phyloP scores from a whole-genome alignment of 2,888 invertebrate species.

The Tipula confusa region DNA sequence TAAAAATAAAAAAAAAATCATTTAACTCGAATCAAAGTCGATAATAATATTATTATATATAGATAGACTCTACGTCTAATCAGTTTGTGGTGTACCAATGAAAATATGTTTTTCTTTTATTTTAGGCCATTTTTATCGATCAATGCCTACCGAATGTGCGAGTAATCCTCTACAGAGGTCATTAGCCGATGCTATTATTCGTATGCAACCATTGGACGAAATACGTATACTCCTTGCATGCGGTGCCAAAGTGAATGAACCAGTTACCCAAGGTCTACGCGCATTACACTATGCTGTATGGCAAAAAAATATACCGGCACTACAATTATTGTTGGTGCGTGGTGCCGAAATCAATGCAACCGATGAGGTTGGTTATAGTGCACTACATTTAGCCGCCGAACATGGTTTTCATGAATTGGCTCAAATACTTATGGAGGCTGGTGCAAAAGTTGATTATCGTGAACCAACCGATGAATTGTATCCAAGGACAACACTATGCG shows the following conservation, averaged over 20 bases:
- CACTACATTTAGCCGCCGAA: conserved; percentile 85
- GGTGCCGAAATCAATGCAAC: conserved; percentile 78
- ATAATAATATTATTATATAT: too few relatives aligned
- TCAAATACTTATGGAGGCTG: conserved; percentile 66
- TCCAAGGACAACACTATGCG: conserved; percentile 68
- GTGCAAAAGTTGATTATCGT: conserved; percentile 75
- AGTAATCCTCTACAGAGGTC: conserved; percentile 75
- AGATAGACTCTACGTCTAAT: conserved; percentile 29
- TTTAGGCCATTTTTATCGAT: conserved; percentile 35
- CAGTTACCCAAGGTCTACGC: conserved; percentile 79
- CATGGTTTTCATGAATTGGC: conserved; percentile 71
- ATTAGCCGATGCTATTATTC: conserved; percentile 84
- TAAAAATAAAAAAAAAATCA: not conserved
- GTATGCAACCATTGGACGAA: conserved; percentile 81
- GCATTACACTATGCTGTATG: conserved; percentile 92
- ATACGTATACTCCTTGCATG: conserved; percentile 78
- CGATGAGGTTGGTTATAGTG: conserved; percentile 88
- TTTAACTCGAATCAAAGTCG: not conserved
- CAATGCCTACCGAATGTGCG: conserved; percentile 69
- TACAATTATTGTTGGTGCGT: conserved; percentile 71
- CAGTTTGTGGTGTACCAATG: not conserved
- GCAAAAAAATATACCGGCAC: conserved; percentile 76
- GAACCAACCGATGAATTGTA: conserved; percentile 67
- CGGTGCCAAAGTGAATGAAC: conserved; percentile 73
- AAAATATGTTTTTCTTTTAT: not conserved